Evolutionary conservation across 2,797 vertebrate genomes (phyloP).

Genomic region (Heteromormyrus szaboi): DNA sequence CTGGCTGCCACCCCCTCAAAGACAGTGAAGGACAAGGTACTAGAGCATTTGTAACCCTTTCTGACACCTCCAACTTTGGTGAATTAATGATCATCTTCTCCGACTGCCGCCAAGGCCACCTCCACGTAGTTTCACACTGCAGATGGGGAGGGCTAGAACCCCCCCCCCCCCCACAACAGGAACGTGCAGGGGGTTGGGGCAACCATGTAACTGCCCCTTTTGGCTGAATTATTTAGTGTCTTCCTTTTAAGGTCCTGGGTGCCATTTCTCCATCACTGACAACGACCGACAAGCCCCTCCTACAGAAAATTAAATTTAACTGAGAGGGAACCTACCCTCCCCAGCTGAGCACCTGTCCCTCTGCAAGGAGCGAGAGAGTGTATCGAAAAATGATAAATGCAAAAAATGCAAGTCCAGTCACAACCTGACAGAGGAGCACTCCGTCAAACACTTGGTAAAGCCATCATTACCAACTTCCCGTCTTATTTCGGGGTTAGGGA

Average conservation of each 20-base stretch:
- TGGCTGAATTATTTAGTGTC: neutral
- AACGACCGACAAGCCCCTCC: neutral
- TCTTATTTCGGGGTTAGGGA: neutral
- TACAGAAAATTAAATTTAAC: neutral
- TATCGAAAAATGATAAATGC: neutral
- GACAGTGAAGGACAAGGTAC: slow-evolving; percentile 12
- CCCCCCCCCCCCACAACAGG: neutral
- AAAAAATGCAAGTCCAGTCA: neutral
- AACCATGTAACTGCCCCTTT: neutral
- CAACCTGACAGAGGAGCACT: neutral
- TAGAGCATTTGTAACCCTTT: neutral
- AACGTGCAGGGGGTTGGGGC: neutral
- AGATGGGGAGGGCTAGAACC: neutral
- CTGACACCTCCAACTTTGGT: neutral
- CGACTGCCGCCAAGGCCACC: neutral
- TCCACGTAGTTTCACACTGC: neutral
- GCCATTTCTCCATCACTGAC: neutral
- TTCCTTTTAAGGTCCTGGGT: neutral
- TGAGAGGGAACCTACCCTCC: neutral
- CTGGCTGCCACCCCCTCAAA: slow-evolving; percentile 7
- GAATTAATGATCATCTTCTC: neutral
- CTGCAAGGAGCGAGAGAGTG: neutral
- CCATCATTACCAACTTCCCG: neutral
- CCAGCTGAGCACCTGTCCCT: neutral
- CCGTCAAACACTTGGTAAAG: neutral